Base-by-base conservation (phyloP, 2,797 vertebrate genomes). In the Silurus lanzhouensis region DNA sequence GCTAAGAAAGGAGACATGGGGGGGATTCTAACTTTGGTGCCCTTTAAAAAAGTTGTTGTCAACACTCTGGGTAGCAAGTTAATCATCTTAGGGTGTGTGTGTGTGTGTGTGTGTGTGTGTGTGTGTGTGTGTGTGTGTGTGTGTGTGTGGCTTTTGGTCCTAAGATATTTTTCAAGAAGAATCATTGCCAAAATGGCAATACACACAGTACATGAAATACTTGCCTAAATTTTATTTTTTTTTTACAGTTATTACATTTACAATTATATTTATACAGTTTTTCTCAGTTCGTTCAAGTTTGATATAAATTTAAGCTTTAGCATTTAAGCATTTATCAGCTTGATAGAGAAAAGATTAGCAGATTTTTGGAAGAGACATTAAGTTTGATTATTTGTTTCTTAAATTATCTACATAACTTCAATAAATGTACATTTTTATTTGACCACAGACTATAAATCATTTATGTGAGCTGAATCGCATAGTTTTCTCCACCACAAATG, bases 1-100 rank as follows among this genome's bases (percentile, higher is more conserved):
- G 86, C 89, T 91, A 89, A 64, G 88, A 90, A 93, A 90, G 91
- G 93, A 93, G 90, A 91, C 88, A 90, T 57, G 84, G 86, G 92
- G 83, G 79, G 90, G 38, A 38, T 38, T 89, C 91, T 94, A 89
- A 91, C 92, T 91, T 92, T 91, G 52, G 81, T 91, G 91, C 90
- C 84, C 90, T 87, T 88, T 82, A 90, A 88, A 92, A 38, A 92
- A 91, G 88, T 93, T 91, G 31, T 68, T 86, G 38, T 90, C 90
- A 90, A 87, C 74, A 90, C 91, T 90, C 89, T 66, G 58, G 89
- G 91, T 89, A 90, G 89, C 86, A 91, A 91, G 92, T 91, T 94
- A 91, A 93, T 92, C 90, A 90, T 90, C 88, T 88, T 90, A 91
- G 83, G 7, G 86, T 70, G 87, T 86, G 84, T 86, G 67, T 81